Base-by-base conservation (phyloP, 2,113 vertebrate species). In the Syngnathus scovelli region DNA sequence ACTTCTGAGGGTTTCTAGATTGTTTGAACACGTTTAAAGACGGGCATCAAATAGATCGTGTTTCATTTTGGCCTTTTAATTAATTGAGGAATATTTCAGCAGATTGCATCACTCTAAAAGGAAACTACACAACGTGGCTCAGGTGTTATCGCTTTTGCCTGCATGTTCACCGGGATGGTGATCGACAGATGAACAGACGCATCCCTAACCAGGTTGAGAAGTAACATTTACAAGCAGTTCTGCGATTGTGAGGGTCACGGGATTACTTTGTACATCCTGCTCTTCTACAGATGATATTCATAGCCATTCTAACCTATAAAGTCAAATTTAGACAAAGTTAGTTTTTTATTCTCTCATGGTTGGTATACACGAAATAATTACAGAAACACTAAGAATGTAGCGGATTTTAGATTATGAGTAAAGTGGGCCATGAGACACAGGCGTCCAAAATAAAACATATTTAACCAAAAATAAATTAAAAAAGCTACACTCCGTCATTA, bases 81-180 rank as follows among this genome's bases (percentile, higher is more conserved):
- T 67, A 79, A 76, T 76, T 61, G 41, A 48, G 74, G 68, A 52
- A 64, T 38, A 77, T 87, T 82, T 83, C 76, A 76, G 56, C 44
- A 58, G 21, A 71, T 83, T 83, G 73, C 78, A 83, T 86, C 77
- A 84, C 19, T 63, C 21, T 65, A 68, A 21, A 39, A n/a, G 9
- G 18, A 61, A 7, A 39, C 37, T n/a, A 19, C 18, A 21, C 18
- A 41, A 61, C 39, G 41, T 21, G 37, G 37, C 19, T 61, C 37
- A 38, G 38, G 38, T 61, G 37, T 61, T 11, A n/a, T 58, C 27
- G 36, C 27, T 36, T 58, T 16, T 58, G 15, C 13, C 27, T 15
- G 55, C 10, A 6, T 33, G 55, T 36, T 58, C 27, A 12, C 41
- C 19, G 12, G 18, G 10, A 5, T 11, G 37, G 37, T 36, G 56